phyloP scores from a whole-genome alignment of 2,113 vertebrate genomes.

The Syngnathoides biaculeatus region DNA sequence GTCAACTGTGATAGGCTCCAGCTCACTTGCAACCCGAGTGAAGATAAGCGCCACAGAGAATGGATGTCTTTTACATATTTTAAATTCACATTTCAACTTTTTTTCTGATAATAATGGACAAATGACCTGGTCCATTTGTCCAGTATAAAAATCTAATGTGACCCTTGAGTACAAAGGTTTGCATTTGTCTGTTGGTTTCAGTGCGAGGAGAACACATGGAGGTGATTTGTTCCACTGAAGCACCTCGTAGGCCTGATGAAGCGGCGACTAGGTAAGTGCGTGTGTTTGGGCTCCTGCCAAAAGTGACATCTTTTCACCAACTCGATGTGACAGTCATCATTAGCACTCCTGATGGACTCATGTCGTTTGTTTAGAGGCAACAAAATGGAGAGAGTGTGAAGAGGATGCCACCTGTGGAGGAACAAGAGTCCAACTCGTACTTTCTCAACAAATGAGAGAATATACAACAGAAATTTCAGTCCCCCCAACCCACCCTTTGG shows the following conservation, averaged over 20 bases:
- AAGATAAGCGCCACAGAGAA: too few species aligned
- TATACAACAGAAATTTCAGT: neutral
- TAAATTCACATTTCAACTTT: too few species aligned
- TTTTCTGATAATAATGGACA: too few species aligned
- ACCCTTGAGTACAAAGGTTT: neutral
- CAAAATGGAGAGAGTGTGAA: neutral
- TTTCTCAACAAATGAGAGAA: neutral
- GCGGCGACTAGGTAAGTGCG: neutral
- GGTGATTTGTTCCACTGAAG: neutral
- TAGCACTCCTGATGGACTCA: neutral
- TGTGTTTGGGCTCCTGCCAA: neutral
- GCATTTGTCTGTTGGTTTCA: neutral
- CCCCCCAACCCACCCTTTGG: too few species aligned
- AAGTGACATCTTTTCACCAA: slow-evolving; percentile 1
- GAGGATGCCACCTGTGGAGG: neutral
- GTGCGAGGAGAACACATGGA: neutral
- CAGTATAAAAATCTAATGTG: too few species aligned
- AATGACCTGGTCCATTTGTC: too few species aligned
- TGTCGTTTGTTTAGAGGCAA: neutral
- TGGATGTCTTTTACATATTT: too few species aligned
- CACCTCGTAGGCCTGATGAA: neutral
- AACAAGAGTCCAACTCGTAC: neutral
- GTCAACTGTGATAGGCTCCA: too few species aligned
- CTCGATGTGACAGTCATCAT: neutral
- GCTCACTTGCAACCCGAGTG: too few species aligned